Conservation (phyloP, 2,797 vertebrate genomes). For the Steatocranus sp. region DNA sequence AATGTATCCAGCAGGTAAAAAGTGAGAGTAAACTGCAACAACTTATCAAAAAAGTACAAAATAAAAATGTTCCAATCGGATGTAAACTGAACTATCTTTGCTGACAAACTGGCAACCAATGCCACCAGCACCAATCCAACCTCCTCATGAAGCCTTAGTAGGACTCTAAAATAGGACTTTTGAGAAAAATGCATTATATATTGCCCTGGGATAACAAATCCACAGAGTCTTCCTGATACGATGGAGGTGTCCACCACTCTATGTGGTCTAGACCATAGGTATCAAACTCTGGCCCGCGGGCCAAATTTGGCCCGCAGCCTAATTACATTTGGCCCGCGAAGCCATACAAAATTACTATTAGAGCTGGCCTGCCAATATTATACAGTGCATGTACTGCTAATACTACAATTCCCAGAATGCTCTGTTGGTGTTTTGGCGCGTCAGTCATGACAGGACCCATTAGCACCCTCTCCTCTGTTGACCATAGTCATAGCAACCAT, state of each 20-base stretch:
- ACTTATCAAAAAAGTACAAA: not conserved
- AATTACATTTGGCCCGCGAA: too few species aligned
- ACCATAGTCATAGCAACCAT: not conserved
- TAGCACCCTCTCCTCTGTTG: not conserved
- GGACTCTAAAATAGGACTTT: not conserved
- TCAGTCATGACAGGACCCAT: not conserved
- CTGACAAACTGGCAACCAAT: not conserved
- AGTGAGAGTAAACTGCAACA: not conserved
- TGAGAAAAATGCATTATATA: not conserved
- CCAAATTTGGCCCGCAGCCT: too few species aligned
- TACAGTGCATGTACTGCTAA: too few species aligned
- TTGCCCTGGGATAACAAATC: not conserved
- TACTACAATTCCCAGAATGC: not conserved
- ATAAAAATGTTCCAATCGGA: not conserved
- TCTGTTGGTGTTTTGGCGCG: rapidly evolving
- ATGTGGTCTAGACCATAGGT: not conserved
- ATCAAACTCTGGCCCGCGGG: not conserved
- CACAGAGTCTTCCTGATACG: not conserved
- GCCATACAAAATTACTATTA: too few species aligned
- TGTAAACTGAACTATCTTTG: not conserved
- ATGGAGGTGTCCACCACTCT: not conserved
- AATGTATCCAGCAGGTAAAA: not conserved
- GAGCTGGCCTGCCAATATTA: too few species aligned
- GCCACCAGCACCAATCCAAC: not conserved
- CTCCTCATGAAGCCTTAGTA: not conserved